A percentile compares a stretch with the other conserved stretches of the same genome.
Conservation (phyloP, 1,140 invertebrate genomes). For the Solenopsis fugax region DNA sequence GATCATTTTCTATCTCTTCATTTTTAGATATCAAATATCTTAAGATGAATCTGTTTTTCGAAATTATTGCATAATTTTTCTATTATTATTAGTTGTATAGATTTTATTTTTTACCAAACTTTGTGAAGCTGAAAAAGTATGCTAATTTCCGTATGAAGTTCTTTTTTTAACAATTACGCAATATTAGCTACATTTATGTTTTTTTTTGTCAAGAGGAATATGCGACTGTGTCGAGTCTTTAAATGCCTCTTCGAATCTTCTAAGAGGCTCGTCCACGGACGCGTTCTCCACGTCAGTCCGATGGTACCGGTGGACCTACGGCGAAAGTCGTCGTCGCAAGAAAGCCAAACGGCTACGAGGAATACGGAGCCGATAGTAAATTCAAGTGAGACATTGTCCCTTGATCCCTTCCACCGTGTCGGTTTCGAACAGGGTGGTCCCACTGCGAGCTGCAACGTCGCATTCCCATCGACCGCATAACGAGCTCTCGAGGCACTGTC, state of each 20-base stretch:
- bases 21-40: conserved; percentile 6
- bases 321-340: conserved; percentile 70
- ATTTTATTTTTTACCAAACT: neutral
- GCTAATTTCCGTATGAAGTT: neutral
- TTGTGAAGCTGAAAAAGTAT: neutral
- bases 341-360: conserved; percentile 73
- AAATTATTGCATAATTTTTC: neutral
- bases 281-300: conserved; percentile 30
- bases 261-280: neutral
- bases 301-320: conserved; percentile 24
- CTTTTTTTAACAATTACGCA: neutral
- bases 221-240: neutral
- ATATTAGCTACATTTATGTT: neutral
- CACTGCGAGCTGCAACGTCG: conserved; percentile 69
- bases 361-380: conserved; percentile 78
- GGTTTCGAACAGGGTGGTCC: conserved; percentile 78
- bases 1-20: neutral
- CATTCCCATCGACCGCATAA: conserved; percentile 81
- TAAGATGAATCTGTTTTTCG: neutral
- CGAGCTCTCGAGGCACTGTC: conserved; percentile 73
- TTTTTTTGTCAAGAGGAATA: conserved; percentile 29
- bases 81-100: neutral
- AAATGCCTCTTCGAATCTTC: neutral
- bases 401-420: conserved; percentile 67
- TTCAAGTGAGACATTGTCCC: conserved; percentile 80